Conservation (phyloP, 2,888 invertebrate genomes). For the Ichneumoninae sp. region DNA sequence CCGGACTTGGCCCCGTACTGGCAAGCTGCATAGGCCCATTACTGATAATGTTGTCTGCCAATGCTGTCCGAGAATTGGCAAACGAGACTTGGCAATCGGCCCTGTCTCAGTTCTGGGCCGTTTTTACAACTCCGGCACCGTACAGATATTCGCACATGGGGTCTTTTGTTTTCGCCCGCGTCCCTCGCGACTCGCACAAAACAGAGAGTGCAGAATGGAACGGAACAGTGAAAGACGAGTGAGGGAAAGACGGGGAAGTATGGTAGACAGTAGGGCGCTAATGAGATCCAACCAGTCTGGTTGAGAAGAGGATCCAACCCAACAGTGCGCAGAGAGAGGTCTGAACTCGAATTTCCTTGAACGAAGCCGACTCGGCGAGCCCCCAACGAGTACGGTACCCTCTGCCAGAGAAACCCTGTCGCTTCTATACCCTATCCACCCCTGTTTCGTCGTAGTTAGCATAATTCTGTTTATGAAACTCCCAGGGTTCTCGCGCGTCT, state of each 20-base stretch:
- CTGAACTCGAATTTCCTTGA: conserved; percentile 73
- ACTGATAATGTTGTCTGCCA: too few relatives aligned
- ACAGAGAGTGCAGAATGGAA: conserved; percentile 34
- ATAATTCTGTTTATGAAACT: conserved; percentile 85
- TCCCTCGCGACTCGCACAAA: not conserved
- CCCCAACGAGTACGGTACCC: conserved; percentile 60
- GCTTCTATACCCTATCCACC: conserved; percentile 67
- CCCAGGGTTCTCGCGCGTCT: conserved; percentile 62
- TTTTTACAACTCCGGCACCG: too few relatives aligned
- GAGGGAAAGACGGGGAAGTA: conserved; percentile 36
- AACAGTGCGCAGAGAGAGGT: conserved; percentile 48
- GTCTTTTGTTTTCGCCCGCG: not conserved
- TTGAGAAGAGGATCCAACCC: conserved; percentile 66
- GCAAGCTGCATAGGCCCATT: too few relatives aligned
- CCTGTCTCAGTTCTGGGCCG: too few relatives aligned
- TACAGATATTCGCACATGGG: too few relatives aligned
- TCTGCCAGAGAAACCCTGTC: conserved; percentile 21
- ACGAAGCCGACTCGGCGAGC: conserved; percentile 31
- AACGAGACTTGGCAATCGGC: too few relatives aligned
- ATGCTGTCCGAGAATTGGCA: too few relatives aligned
- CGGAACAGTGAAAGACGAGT: conserved; percentile 28
- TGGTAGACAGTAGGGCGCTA: conserved; percentile 55
- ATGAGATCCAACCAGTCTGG: conserved; percentile 67
- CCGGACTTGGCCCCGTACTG: too few relatives aligned
- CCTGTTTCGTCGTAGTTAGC: conserved; percentile 82